phyloP scores from a whole-genome alignment of 1,140 invertebrate genomes.

The Orchestia grillus region DNA sequence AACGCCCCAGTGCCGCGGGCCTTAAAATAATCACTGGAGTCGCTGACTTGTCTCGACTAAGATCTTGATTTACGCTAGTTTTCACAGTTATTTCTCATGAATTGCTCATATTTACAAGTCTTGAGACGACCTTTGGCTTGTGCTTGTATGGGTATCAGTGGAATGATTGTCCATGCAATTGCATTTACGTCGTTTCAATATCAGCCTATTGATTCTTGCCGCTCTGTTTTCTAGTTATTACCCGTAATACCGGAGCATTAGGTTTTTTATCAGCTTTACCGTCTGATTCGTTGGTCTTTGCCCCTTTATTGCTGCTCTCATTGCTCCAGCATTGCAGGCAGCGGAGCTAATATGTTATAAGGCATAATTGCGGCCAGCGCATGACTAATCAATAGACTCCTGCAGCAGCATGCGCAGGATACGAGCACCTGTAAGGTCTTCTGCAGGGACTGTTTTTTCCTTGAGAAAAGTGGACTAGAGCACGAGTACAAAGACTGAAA shows the following conservation, averaged over 20 bases:
- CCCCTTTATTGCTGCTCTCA: not conserved
- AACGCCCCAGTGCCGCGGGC: not conserved
- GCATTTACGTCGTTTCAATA: not conserved
- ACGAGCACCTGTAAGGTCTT: not conserved
- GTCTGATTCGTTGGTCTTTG: not conserved
- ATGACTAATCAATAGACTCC: conserved; percentile 8
- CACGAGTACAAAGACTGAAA: not conserved
- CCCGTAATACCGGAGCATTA: not conserved
- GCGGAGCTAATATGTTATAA: not conserved
- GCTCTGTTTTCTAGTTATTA: not conserved
- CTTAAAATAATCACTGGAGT: not conserved
- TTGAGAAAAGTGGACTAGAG: not conserved
- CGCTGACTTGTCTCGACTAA: too few relatives aligned
- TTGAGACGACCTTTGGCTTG: not conserved
- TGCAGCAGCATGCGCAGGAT: not conserved
- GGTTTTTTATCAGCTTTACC: not conserved
- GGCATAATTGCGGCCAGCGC: not conserved
- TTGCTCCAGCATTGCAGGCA: not conserved
- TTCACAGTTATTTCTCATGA: not conserved
- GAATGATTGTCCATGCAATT: not conserved
- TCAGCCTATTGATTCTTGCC: not conserved
- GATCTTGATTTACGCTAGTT: not conserved
- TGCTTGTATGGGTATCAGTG: not conserved
- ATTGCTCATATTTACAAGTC: not conserved
- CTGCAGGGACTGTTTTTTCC: not conserved